Percentiles rank a stretch among this genome's conserved stretches.
Evolutionary conservation across 2,113 vertebrate genomes (phyloP).

Genomic region (Neodon shergylaensis): DNA sequence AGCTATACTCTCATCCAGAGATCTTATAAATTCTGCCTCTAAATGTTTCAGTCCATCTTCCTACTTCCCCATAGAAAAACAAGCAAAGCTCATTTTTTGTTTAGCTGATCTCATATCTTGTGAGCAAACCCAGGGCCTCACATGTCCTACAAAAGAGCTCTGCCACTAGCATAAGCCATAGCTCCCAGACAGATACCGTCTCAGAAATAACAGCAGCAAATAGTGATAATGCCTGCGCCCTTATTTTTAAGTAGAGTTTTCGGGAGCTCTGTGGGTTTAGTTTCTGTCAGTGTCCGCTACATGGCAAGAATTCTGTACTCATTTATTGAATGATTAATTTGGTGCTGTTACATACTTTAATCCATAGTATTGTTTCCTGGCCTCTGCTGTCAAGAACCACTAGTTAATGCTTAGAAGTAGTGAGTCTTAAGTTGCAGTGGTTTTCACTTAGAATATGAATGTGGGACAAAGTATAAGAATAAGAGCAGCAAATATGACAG

Average conservation of each 20-base stretch:
- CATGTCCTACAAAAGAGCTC: neutral
- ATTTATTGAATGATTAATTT: conserved; percentile 39
- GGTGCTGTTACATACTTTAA: conserved; percentile 32
- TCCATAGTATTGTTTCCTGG: neutral
- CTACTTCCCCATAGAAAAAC: conserved; percentile 12
- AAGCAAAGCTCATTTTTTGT: conserved; percentile 20
- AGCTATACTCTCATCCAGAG: neutral
- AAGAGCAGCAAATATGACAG: neutral
- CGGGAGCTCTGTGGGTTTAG: conserved; percentile 12
- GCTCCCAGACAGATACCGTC: neutral
- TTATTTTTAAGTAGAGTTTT: conserved; percentile 41
- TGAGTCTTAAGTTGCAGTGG: conserved; percentile 8
- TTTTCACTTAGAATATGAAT: conserved; percentile 33
- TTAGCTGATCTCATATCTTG: neutral
- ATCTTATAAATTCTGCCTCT: conserved; percentile 34
- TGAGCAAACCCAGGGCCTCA: neutral
- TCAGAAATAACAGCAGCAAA: neutral
- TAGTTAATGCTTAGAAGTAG: neutral
- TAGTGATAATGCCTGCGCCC: neutral
- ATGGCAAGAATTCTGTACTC: neutral
- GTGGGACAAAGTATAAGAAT: conserved; percentile 6
- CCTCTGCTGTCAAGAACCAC: neutral
- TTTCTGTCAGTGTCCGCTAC: conserved; percentile 9
- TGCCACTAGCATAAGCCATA: neutral
- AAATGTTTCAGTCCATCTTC: neutral